A percentile compares a stretch with the other conserved stretches of the same genome.
Evolutionary conservation across 2,797 vertebrate species (phyloP).

Genomic region (Rhynchonycteris naso): DNA sequence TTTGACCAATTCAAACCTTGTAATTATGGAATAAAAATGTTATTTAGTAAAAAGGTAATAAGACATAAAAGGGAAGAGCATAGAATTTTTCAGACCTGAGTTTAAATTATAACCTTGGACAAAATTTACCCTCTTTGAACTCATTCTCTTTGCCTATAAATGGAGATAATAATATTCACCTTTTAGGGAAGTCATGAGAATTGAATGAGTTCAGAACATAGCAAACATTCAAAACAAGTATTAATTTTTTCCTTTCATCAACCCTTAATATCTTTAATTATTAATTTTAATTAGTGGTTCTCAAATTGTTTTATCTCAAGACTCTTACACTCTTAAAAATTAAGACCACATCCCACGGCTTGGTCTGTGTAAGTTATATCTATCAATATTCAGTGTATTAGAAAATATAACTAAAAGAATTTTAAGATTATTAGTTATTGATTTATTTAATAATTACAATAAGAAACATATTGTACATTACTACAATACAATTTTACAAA

Average conservation of each 20-base stretch:
- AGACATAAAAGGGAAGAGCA: background rate
- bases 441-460: constrained; percentile 21
- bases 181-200: background rate
- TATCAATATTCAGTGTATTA: background rate
- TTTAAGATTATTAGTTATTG: background rate
- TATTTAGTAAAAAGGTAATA: constrained; percentile 6
- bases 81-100: constrained; percentile 21
- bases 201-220: background rate
- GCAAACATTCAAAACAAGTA: constrained; percentile 30
- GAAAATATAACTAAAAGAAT: constrained; percentile 39
- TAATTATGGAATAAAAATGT: constrained; percentile 62
- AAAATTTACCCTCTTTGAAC: constrained; percentile 20
- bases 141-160: background rate
- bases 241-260: constrained; percentile 30
- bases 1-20: constrained; percentile 42
- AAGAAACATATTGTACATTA: background rate
- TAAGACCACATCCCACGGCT: background rate
- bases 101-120: constrained; percentile 22
- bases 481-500: background rate
- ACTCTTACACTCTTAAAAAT: constrained; percentile 16
- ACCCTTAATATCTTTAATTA: constrained; percentile 23
- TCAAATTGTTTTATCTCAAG: constrained; percentile 10
- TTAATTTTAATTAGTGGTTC: constrained; percentile 8
- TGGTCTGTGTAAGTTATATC: background rate
- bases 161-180: background rate